Conservation (phyloP, 2,888 invertebrate species). For the Neelides folsomi region DNA sequence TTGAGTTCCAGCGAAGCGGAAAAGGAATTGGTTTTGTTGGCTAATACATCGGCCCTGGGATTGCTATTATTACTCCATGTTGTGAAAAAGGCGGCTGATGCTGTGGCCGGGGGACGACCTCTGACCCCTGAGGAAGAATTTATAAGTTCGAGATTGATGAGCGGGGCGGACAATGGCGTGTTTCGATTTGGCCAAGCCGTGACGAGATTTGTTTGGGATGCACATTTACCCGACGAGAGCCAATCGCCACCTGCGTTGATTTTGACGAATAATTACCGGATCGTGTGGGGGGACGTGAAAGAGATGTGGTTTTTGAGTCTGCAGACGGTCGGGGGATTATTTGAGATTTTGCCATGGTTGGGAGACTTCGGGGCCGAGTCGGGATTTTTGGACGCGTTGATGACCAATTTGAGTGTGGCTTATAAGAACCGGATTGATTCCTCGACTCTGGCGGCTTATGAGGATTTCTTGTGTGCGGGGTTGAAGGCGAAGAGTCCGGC, state of each 20-base stretch:
- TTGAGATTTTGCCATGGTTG: conserved; percentile 72
- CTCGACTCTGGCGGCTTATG: conserved; percentile 77
- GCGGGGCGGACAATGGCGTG: conserved; percentile 46
- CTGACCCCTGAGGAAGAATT: conserved; percentile 31
- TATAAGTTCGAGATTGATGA: conserved; percentile 43
- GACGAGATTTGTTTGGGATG: conserved; percentile 83
- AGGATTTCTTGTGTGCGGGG: conserved; percentile 59
- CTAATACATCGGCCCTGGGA: conserved; percentile 70
- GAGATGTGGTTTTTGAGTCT: conserved; percentile 88
- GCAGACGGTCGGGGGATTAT: conserved; percentile 75
- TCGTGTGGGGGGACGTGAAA: conserved; percentile 75
- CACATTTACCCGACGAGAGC: conserved; percentile 58
- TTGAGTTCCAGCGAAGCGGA: conserved; percentile 13
- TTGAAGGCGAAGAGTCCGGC: conserved; percentile 24
- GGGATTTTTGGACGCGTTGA: conserved; percentile 83
- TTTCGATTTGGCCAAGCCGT: conserved; percentile 78
- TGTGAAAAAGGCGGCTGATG: conserved; percentile 51
- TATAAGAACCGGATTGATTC: conserved; percentile 66
- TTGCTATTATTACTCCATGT: conserved; percentile 69
- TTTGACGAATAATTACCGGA: conserved; percentile 71
- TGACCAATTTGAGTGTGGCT: conserved; percentile 66
- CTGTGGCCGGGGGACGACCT: conserved; percentile 19
- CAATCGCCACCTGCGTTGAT: conserved; percentile 66
- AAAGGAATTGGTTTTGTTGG: conserved; percentile 71
- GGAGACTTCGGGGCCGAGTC: conserved; percentile 82